phyloP scores from a whole-genome alignment of 2,113 vertebrate genomes.

The Atrichornis clamosus region DNA sequence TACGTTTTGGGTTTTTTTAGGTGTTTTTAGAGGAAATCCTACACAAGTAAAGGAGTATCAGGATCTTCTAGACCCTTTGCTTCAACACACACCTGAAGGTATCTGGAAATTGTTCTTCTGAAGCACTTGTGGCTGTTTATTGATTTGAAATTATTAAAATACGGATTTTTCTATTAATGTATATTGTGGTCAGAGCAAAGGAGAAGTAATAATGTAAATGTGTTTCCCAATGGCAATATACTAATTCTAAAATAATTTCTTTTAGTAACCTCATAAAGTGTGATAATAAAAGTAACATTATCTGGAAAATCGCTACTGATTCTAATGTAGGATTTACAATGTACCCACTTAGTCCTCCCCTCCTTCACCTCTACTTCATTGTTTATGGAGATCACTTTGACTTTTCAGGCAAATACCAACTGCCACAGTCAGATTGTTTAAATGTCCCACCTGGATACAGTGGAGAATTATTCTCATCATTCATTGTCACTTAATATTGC shows the following conservation, averaged over 20 bases:
- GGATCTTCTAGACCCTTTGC: conserved; percentile 84
- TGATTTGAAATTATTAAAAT: neutral
- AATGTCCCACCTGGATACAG: neutral
- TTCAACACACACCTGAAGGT: conserved; percentile 90
- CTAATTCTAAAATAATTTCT: neutral
- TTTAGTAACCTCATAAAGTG: neutral
- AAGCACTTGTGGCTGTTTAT: neutral
- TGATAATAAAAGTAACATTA: neutral
- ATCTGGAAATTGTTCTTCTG: neutral
- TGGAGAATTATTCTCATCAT: neutral
- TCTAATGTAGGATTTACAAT: neutral
- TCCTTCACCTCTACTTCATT: neutral
- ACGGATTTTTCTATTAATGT: neutral
- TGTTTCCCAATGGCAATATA: neutral
- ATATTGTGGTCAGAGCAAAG: neutral
- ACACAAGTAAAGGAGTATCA: conserved; percentile 91
- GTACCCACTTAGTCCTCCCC: neutral
- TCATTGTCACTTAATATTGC: neutral
- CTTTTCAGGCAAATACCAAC: neutral
- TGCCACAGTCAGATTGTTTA: neutral
- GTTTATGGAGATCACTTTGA: neutral
- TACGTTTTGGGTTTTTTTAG: conserved; percentile 67
- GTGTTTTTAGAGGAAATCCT: conserved; percentile 87
- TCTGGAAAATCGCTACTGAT: neutral
- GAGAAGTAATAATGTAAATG: neutral